phyloP scores from a whole-genome alignment of 2,797 vertebrate species.

The Sebastes ruberrimus region DNA sequence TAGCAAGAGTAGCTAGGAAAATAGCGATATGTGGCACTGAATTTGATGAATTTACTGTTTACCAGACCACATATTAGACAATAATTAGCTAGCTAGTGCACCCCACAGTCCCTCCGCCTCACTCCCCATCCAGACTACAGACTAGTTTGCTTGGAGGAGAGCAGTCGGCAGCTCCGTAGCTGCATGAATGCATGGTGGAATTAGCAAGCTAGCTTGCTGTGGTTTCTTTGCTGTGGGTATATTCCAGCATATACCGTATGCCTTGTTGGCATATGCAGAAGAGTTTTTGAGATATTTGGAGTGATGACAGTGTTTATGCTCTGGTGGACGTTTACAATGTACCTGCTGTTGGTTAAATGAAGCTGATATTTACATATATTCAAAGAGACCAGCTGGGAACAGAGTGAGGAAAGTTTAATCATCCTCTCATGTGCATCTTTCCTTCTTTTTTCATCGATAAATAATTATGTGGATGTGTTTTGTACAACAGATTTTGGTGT shows the following conservation, averaged over 20 bases:
- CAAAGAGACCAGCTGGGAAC: background rate
- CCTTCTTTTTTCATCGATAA: background rate
- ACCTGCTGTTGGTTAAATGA: background rate
- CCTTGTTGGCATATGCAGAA: background rate
- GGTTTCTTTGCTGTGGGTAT: background rate
- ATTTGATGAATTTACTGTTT: no score
- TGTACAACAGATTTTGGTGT: background rate
- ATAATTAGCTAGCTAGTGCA: accelerated
- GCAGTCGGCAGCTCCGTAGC: background rate
- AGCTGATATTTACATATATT: background rate
- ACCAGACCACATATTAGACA: no score
- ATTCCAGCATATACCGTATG: background rate
- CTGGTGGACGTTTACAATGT: background rate
- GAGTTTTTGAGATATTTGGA: background rate
- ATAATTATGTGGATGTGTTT: background rate
- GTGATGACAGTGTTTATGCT: no score
- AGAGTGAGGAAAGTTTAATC: background rate
- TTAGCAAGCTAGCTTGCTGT: background rate
- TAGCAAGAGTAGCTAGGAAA: background rate
- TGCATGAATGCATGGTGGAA: background rate
- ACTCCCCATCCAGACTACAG: accelerated
- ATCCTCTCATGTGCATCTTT: background rate
- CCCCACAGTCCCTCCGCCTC: accelerated
- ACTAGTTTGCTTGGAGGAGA: background rate
- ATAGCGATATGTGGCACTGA: no score